Conservation (phyloP, 2,888 invertebrate genomes). For the Drosophila austrosaltans region DNA sequence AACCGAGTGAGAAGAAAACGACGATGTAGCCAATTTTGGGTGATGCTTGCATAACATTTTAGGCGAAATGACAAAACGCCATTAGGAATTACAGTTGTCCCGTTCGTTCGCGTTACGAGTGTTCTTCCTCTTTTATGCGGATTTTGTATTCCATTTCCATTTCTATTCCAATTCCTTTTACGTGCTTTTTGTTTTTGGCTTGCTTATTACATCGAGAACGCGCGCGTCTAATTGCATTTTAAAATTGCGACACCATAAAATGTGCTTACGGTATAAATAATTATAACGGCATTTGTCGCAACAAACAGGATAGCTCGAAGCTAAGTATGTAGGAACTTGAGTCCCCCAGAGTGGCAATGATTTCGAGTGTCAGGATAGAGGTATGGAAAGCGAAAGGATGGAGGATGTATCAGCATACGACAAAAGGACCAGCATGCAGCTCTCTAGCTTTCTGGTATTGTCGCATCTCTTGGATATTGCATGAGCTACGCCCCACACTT, state of each 20-base stretch:
- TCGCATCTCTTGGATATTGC: conserved; percentile 78
- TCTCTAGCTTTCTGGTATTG: conserved; percentile 62
- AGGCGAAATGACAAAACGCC: conserved; percentile 72
- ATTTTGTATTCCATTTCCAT: conserved; percentile 28
- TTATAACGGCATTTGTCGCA: conserved; percentile 79
- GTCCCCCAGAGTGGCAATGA: conserved; percentile 66
- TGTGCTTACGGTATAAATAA: conserved; percentile 82
- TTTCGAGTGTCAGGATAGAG: conserved; percentile 64
- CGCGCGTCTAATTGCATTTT: conserved; percentile 81
- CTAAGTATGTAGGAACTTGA: conserved; percentile 41
- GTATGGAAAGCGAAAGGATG: conserved; percentile 15
- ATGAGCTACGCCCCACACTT: conserved; percentile 54
- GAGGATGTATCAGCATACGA: conserved; percentile 30
- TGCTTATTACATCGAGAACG: conserved; percentile 49
- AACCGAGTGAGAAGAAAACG: background rate
- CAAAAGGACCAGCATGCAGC: conserved; percentile 36
- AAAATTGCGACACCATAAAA: conserved; percentile 81
- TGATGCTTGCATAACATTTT: conserved; percentile 49
- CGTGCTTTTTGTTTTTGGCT: conserved; percentile 26
- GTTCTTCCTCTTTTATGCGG: conserved; percentile 14
- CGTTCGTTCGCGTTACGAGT: conserved; percentile 27
- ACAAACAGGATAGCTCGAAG: conserved; percentile 54
- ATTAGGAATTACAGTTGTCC: conserved; percentile 64
- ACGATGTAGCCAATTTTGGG: conserved; percentile 17
- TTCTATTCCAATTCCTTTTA: conserved; percentile 30